Base-by-base conservation (phyloP, 1,140 invertebrate species). In the Rhagoletis pomonella region DNA sequence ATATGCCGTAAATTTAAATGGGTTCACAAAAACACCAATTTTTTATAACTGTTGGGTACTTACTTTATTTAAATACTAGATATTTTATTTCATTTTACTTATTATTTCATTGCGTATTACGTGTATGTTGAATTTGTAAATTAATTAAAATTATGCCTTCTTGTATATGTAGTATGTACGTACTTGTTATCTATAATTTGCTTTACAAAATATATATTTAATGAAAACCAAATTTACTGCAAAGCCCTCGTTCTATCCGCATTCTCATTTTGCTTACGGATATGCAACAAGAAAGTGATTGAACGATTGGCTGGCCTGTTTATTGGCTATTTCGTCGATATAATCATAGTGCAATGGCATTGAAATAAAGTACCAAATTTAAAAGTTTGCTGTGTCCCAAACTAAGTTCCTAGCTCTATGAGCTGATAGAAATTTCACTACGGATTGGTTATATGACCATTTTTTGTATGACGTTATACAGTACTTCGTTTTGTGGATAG, bases 61-160 rank as follows among this genome's bases (percentile, higher is more conserved):
- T 81, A 81, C n/a, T 81, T 81, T 81, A 81, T 81, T 81, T 81
- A 81, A 81, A 81, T 19, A 81, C 73, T 81, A 81, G 19, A n/a
- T 55, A 55, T 81, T 81, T 81, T 81, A 81, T 55, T 81, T 81
- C 73, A 81, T 81, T 81, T 81, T 81, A 81, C 55, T 81, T 81
- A 81, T 47, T 47, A 81, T 81, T 81, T 81, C 44, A 81, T 81
- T 81, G 44, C 47, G 44, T 77, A n/a, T 77, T 64, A 17, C 17
- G 17, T 64, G 64, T 67, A 81, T 81, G 55, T 81, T 55, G 73
- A 55, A 47, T 81, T 81, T 81, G 73, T 81, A 81, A 81, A 81
- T 81, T 81, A 81, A 81, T 58, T 81, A 81, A 81, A 81, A 81
- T 81, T 55, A 81, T 81, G 47, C 73, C 73, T 29, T 81, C 47